Conservation (phyloP, 2,888 invertebrate species). For the Mythimna loreyi region DNA sequence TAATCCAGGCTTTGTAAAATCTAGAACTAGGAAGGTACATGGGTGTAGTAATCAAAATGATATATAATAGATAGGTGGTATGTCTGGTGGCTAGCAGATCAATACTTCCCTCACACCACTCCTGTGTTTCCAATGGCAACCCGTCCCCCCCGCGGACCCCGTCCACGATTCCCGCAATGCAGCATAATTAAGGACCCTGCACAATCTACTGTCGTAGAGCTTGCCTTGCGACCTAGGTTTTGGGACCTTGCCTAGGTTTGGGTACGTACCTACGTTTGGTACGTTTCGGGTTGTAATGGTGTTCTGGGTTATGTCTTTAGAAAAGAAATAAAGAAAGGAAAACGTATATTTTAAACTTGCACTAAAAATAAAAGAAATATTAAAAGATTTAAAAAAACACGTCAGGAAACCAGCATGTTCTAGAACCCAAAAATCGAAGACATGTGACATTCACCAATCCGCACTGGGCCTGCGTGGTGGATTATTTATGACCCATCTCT, state of each 20-base stretch:
- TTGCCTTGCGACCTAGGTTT: neutral
- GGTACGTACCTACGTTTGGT: too few species aligned
- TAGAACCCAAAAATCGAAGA: too few species aligned
- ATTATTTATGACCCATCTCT: too few species aligned
- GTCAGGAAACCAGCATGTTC: too few species aligned
- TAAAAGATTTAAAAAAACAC: too few species aligned
- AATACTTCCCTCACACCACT: slow-evolving; percentile 29
- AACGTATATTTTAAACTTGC: too few species aligned
- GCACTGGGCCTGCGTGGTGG: too few species aligned
- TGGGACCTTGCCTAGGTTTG: too few species aligned
- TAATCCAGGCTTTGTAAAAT: neutral
- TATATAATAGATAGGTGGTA: neutral
- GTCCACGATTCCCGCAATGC: neutral
- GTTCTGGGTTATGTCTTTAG: neutral
- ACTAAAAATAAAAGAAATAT: too few species aligned
- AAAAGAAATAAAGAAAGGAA: too few species aligned
- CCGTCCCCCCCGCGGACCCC: slow-evolving; percentile 5
- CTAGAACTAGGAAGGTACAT: neutral
- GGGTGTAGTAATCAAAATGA: neutral
- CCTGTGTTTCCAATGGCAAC: neutral
- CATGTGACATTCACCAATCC: too few species aligned
- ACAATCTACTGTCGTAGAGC: neutral
- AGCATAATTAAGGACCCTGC: slow-evolving; percentile 15
- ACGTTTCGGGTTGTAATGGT: too few species aligned
- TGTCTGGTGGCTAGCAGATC: slow-evolving; percentile 7